These are phyloP conservation scores for Rostratula benghalensis DNA, from an alignment of 2,113 vertebrate species.

Conservation along the genomic window DNA sequence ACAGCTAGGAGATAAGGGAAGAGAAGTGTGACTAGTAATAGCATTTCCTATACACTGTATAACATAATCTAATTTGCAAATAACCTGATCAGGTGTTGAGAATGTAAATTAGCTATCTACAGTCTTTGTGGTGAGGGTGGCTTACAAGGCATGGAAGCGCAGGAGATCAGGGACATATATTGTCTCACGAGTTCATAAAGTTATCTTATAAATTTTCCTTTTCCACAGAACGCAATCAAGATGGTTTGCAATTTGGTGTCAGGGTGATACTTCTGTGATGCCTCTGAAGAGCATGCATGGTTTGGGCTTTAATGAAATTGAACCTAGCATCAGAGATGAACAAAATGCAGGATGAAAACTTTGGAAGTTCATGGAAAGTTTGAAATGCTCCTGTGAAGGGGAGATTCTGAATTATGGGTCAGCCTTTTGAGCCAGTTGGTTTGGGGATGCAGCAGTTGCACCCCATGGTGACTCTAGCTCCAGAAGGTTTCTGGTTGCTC, in stretches of 20 bases:
- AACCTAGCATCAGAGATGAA: background rate
- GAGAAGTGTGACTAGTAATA: background rate
- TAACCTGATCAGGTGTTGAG: background rate
- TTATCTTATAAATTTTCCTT: background rate
- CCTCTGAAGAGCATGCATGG: background rate
- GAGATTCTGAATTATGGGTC: background rate
- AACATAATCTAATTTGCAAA: background rate
- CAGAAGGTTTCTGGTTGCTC: background rate
- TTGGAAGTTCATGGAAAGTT: background rate
- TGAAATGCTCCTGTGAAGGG: background rate
- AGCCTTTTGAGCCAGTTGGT: background rate
- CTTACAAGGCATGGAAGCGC: background rate
- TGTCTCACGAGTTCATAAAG: background rate
- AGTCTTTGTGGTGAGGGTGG: background rate
- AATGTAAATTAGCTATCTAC: background rate
- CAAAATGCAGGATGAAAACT: background rate
- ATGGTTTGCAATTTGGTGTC: background rate
- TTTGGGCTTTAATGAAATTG: background rate
- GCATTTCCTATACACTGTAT: background rate
- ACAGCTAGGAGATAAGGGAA: background rate
- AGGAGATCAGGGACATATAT: fast-evolving
- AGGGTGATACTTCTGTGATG: background rate
- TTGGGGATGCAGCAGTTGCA: background rate
- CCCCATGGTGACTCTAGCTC: background rate
- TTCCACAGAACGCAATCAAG: background rate